Conservation (phyloP, 1,140 invertebrate genomes). For the Tetragnatha versicolor region DNA sequence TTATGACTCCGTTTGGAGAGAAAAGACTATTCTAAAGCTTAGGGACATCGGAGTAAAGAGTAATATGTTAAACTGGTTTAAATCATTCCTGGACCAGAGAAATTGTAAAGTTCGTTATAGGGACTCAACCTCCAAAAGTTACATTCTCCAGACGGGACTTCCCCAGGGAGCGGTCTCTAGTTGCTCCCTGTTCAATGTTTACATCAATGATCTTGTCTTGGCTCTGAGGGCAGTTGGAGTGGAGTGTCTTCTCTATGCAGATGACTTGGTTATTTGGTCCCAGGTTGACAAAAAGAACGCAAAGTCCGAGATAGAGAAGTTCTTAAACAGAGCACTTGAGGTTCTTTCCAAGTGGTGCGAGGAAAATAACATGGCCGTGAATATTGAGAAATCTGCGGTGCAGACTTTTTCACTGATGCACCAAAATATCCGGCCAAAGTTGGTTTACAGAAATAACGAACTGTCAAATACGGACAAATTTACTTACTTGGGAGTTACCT, state of each 20-base stretch:
- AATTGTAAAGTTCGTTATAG: background rate
- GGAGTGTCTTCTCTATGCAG: constrained; percentile 4
- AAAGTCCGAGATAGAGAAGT: no score
- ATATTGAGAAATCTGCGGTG: background rate
- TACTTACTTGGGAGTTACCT: background rate
- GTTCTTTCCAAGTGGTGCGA: background rate
- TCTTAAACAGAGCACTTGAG: background rate
- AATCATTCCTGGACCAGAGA: constrained; percentile 10
- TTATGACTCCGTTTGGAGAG: background rate
- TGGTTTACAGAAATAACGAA: background rate
- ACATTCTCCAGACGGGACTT: constrained; percentile 10
- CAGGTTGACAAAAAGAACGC: no score
- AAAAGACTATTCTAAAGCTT: background rate
- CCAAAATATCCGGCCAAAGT: background rate
- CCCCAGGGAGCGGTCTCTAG: background rate
- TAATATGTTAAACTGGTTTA: constrained; percentile 17
- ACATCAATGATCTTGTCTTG: no score
- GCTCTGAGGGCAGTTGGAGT: background rate
- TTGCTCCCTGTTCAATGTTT: constrained; percentile 7
- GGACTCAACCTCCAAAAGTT: background rate
- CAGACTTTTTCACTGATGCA: constrained; percentile 11
- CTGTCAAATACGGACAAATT: background rate
- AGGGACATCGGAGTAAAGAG: background rate
- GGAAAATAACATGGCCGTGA: background rate
- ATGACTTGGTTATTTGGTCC: no score